Evolutionary conservation across 2,888 invertebrate species (phyloP).

Genomic region (Drosophila mercatorum): DNA sequence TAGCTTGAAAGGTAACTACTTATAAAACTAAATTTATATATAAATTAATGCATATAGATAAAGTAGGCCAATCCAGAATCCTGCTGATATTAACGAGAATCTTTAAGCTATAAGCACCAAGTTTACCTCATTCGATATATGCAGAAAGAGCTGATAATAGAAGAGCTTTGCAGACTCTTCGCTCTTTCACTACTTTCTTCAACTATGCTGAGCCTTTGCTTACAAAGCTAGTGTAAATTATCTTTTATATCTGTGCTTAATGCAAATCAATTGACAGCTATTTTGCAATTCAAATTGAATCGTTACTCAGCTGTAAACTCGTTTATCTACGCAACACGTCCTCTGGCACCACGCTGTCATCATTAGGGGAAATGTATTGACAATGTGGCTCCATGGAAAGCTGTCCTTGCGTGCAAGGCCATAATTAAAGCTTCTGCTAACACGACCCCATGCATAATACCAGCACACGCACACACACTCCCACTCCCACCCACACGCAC

Average conservation of each 20-base stretch:
- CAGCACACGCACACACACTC: conserved; percentile 11
- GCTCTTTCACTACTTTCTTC: no score
- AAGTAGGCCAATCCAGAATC: no score
- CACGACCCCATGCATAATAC: conserved; percentile 7
- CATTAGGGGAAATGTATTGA: conserved; percentile 8
- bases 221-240: neutral
- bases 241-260: no score
- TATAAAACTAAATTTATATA: no score
- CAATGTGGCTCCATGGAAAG: conserved; percentile 21
- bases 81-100: no score
- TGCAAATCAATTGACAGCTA: neutral
- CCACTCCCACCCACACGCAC: neutral
- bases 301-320: neutral
- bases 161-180: no score
- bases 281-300: conserved; percentile 3
- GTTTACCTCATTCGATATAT: no score
- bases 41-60: no score
- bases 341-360: conserved; percentile 15
- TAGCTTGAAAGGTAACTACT: no score
- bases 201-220: no score
- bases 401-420: conserved; percentile 39
- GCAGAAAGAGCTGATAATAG: no score
- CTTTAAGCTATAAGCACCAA: no score
- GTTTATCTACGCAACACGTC: conserved; percentile 3
- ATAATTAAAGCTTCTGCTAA: conserved; percentile 29